A percentile compares a stretch with the other conserved stretches of the same genome.
Evolutionary conservation across 2,113 vertebrate species (phyloP).

Genomic region (Zapornia atra): DNA sequence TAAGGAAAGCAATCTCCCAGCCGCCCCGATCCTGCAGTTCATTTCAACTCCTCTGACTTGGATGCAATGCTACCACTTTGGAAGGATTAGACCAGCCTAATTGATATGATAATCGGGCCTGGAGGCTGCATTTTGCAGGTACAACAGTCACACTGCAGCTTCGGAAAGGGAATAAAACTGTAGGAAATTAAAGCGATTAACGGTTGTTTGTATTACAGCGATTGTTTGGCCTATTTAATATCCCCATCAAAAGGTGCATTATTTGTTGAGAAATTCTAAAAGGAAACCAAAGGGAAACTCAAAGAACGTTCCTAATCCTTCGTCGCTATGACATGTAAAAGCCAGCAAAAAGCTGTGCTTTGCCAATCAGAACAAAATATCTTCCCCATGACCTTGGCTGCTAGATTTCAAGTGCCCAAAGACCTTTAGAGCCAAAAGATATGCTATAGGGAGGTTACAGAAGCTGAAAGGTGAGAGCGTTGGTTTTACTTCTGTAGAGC

Average conservation of each 20-base stretch:
- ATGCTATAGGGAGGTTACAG: background rate
- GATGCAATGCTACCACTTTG: background rate
- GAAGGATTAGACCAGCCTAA: constrained; percentile 26
- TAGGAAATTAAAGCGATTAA: constrained; percentile 40
- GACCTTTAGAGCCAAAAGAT: background rate
- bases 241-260: constrained; percentile 28
- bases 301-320: constrained; percentile 14
- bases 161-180: background rate
- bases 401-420: background rate
- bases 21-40: background rate
- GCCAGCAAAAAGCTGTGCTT: background rate
- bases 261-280: constrained; percentile 30
- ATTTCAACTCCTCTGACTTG: background rate
- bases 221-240: constrained; percentile 45
- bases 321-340: background rate
- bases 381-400: background rate
- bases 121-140: constrained; percentile 43
- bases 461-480: background rate
- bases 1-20: constrained; percentile 16
- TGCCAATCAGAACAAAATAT: background rate
- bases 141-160: background rate
- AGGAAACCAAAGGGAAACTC: constrained; percentile 34
- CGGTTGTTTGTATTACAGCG: background rate
- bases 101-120: constrained; percentile 39
- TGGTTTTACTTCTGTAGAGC: background rate